Percentiles rank a stretch among this genome's conserved stretches.
Evolutionary conservation across 2,888 invertebrate genomes (phyloP).

Genomic region (Siphlonurus alternatus): DNA sequence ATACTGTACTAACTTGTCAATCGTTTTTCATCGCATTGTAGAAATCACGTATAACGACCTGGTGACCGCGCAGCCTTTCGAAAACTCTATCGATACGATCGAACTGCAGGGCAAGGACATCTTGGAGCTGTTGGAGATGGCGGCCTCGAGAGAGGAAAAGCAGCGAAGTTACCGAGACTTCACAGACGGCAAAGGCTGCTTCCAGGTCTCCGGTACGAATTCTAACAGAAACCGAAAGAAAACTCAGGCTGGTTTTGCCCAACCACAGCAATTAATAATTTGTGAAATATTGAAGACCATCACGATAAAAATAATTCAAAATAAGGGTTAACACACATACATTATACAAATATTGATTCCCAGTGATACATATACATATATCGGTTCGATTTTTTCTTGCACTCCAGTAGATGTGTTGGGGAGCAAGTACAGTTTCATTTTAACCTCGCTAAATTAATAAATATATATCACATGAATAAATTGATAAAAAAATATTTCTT

Average conservation of each 20-base stretch:
- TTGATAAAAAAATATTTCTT: no score
- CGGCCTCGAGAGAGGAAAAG: slow-evolving; percentile 21
- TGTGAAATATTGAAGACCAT: no score
- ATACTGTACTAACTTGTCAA: not conserved
- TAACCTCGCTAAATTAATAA: no score
- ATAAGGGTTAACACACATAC: no score
- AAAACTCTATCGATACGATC: slow-evolving; percentile 52
- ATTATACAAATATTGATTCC: no score
- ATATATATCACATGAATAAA: no score
- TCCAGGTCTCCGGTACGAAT: slow-evolving; percentile 47
- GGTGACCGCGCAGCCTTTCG: slow-evolving; percentile 54
- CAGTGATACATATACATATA: no score
- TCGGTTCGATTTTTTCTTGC: no score
- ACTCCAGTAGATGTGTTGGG: no score
- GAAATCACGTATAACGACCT: slow-evolving; percentile 54
- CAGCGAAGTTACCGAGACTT: not conserved
- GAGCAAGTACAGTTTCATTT: no score
- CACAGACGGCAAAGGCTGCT: slow-evolving; percentile 29
- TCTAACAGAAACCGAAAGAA: no score
- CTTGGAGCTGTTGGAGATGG: slow-evolving; percentile 35
- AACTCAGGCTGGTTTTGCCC: not conserved
- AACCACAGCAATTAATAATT: not conserved
- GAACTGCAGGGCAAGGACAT: slow-evolving; percentile 49
- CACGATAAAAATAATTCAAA: no score
- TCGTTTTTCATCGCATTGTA: slow-evolving; percentile 19